Evolutionary conservation across 2,113 vertebrate species (phyloP), one percentile per base, ranked within the genome.

Genomic region (Cettia cetti): DNA sequence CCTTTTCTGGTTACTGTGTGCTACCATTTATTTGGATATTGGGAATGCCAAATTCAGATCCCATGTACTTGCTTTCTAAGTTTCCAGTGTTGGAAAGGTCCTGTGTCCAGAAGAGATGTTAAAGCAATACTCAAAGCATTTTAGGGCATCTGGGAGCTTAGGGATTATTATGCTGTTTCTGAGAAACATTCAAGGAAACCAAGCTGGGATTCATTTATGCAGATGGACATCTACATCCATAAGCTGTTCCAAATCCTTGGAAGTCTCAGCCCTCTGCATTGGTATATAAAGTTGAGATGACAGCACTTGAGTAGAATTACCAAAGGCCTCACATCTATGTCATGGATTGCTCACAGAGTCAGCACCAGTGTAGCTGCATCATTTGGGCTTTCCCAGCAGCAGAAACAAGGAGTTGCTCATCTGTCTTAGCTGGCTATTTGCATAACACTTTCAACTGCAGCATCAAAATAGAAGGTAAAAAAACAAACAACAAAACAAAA

Each of bases 321-420:
- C 42, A 16, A 27, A 57, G 21, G 40, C 10, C n/a, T 45, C 21
- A 5, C 24, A 9, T 2, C 33, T 5, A 1, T 1, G 2, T 15
- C 68, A 28, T 0, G 0, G 26, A 15, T 4, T 64, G 49, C 37
- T 68, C 65, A 19, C 0, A 7, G 42, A 12, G 47, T 42, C 63
- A 80, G 19, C 83, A 33, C 30, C 2, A 19, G 3, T 4, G 4
- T 7, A 23, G 23, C n/a, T 53, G 28, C 18, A 11, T 1, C 11
- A 3, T 13, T 3, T 31, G 40, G 31, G 8, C 33, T 86, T 80
- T 40, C 35, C 70, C 49, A 56, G 40, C 39, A 89, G 37, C 30
- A 74, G 13, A 31, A 90, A 26, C 27, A 39, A 40, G 53, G 26
- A 63, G 39, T 35, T 76, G 26, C 45, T 78, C 2, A 1, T 39